phyloP scores from a whole-genome alignment of 2,797 vertebrate species.

The Catostomus latipinnis region DNA sequence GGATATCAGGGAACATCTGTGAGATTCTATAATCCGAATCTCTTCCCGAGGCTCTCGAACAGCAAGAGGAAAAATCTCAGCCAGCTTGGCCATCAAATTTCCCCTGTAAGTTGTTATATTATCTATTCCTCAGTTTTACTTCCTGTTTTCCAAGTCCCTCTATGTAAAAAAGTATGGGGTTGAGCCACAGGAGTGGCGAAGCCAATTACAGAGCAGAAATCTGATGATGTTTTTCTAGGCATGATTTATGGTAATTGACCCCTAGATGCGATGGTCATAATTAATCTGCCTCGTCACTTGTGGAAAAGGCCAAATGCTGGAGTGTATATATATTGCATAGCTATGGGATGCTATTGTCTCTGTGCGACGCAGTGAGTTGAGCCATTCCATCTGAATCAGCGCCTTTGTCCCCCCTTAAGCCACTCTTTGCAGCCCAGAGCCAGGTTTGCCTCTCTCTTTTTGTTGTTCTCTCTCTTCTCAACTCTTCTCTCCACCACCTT shows the following conservation, averaged over 20 bases:
- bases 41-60: conserved; percentile 13
- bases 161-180: conserved; percentile 69
- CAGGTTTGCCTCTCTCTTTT: conserved; percentile 47
- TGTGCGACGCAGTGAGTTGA: conserved; percentile 51
- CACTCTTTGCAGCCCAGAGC: conserved; percentile 53
- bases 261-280: conserved; percentile 70
- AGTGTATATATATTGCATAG: conserved; percentile 36
- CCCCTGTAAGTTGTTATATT: conserved; percentile 34
- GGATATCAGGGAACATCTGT: conserved; percentile 3
- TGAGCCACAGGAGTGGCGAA: conserved; percentile 67
- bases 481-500: conserved; percentile 33
- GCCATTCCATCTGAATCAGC: conserved; percentile 60
- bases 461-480: conserved; percentile 40
- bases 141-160: conserved; percentile 34
- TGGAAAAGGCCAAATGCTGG: conserved; percentile 64
- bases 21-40: conserved; percentile 28
- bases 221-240: conserved; percentile 74
- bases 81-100: conserved; percentile 24
- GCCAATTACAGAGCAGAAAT: conserved; percentile 71
- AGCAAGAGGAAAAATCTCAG: conserved; percentile 25
- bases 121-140: conserved; percentile 46
- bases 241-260: conserved; percentile 78
- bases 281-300: conserved; percentile 68
- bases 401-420: conserved; percentile 57
- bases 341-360: conserved; percentile 53